A percentile compares a stretch with the other conserved stretches of the same genome.
Conservation (phyloP, 1,140 invertebrate species). For the Lerema accius region DNA sequence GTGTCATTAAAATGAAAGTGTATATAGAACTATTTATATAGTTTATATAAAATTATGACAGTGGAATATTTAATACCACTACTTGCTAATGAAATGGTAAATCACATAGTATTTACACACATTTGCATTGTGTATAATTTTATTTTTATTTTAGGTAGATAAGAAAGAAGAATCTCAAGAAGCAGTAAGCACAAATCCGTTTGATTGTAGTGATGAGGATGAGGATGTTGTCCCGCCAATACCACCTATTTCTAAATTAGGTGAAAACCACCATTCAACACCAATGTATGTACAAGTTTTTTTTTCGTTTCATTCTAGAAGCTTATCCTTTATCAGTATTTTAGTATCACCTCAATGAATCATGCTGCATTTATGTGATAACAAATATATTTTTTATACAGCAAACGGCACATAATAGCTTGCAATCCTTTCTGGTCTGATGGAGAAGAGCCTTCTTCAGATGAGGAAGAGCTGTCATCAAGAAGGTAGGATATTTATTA, state of each 20-base stretch:
- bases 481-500: constrained; percentile 58
- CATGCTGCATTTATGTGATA: background rate
- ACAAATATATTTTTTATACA: constrained; percentile 40
- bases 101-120: too few relatives aligned
- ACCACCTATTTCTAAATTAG: constrained; percentile 40
- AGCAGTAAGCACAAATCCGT: constrained; percentile 86
- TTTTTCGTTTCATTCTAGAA: too few relatives aligned
- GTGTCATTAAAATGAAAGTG: too few relatives aligned
- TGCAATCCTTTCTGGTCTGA: constrained; percentile 89
- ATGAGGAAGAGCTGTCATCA: constrained; percentile 62
- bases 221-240: constrained; percentile 78
- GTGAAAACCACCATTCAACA: constrained; percentile 45
- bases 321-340: background rate
- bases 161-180: constrained; percentile 39
- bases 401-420: constrained; percentile 65
- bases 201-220: constrained; percentile 87
- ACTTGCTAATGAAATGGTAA: too few relatives aligned
- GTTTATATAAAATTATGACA: too few relatives aligned
- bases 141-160: constrained; percentile 39
- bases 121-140: background rate
- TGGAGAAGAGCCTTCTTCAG: constrained; percentile 84
- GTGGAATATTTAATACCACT: too few relatives aligned
- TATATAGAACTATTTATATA: too few relatives aligned
- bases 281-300: constrained; percentile 66
- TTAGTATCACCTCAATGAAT: too few relatives aligned